Percentiles rank a stretch among this genome's conserved stretches.
Conservation (phyloP, 2,888 invertebrate species). For the Tipula confusa region DNA sequence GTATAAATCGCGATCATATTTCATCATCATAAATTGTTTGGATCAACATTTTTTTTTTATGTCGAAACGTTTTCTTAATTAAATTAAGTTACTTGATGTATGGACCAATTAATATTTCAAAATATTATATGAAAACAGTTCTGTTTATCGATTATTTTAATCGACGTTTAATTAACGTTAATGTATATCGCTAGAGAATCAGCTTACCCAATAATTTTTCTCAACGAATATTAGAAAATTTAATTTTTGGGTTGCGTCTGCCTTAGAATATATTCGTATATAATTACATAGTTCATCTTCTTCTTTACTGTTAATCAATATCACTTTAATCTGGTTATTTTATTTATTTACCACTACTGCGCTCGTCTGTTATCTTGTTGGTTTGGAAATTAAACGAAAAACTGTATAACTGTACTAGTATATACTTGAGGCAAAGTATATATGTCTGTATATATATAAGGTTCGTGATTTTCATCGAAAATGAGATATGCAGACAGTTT, state of each 20-base stretch:
- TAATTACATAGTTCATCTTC: constrained; percentile 12
- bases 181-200: background rate
- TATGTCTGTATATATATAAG: background rate
- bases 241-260: background rate
- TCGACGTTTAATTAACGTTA: background rate
- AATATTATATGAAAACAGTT: background rate
- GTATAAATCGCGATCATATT: background rate
- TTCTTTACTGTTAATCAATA: background rate
- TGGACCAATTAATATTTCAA: background rate
- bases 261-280: background rate
- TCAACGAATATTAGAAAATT: background rate
- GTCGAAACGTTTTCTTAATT: background rate
- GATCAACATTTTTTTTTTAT: background rate
- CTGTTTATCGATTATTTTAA: constrained; percentile 3
- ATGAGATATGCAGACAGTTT: background rate
- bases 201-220: background rate
- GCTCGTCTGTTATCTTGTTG: too few relatives aligned
- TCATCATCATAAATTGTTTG: background rate
- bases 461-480: background rate
- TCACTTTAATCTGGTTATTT: background rate
- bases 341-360: background rate
- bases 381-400: background rate
- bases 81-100: background rate
- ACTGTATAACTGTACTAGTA: too few relatives aligned
- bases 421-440: background rate